phyloP scores from a whole-genome alignment of 2,113 vertebrate genomes.

The Carassius carassius region DNA sequence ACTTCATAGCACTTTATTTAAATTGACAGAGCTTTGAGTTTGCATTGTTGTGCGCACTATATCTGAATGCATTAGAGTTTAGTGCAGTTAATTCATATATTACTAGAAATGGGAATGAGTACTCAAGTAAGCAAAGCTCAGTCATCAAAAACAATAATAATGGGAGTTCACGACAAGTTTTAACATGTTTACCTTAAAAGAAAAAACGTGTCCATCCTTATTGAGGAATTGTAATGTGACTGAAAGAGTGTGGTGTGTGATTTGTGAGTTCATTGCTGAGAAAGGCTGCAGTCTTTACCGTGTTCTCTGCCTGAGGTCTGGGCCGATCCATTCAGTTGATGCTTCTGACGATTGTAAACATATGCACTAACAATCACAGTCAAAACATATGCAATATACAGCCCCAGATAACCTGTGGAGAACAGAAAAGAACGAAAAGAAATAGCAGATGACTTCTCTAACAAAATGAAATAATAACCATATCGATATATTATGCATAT shows the following conservation, averaged over 20 bases:
- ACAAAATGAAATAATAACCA: background rate
- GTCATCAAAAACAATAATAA: background rate
- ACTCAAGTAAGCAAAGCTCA: background rate
- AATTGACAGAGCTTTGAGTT: background rate
- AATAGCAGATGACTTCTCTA: too few species aligned
- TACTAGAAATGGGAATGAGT: background rate
- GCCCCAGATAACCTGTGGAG: slow-evolving; percentile 81
- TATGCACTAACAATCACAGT: slow-evolving; percentile 87
- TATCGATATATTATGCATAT: background rate
- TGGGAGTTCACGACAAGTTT: background rate
- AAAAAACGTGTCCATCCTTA: too few species aligned
- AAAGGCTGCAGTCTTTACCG: slow-evolving; percentile 69
- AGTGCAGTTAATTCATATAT: too few species aligned
- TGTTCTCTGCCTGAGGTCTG: slow-evolving; percentile 64
- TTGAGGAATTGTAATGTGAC: background rate
- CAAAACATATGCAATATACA: slow-evolving; percentile 86
- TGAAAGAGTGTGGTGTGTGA: background rate
- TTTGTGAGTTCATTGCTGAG: too few species aligned
- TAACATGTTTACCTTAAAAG: background rate
- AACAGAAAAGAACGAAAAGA: background rate
- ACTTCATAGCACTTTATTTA: background rate
- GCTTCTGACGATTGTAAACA: slow-evolving; percentile 82
- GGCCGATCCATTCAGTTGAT: slow-evolving; percentile 42
- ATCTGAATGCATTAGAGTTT: background rate
- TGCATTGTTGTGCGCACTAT: background rate